Percentiles rank a stretch among this genome's conserved stretches.
These are phyloP conservation scores for Cisticola juncidis DNA, from an alignment of 2,113 vertebrate species.

Conservation along the genomic window DNA sequence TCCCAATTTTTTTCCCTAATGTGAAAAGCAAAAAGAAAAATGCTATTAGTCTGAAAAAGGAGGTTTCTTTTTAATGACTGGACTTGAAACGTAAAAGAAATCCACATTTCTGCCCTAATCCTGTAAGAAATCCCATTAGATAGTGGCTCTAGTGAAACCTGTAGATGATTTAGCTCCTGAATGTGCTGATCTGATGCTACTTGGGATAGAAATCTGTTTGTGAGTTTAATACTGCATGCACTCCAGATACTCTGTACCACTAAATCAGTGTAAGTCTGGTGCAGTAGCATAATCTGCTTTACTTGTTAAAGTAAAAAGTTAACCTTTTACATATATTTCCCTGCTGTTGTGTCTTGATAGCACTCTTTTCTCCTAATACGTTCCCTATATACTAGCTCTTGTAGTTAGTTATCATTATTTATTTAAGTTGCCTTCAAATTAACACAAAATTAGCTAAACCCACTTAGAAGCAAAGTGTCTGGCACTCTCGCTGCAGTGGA, in stretches of 20 bases:
- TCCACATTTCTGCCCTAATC: slow-evolving; percentile 11
- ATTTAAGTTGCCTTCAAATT: slow-evolving; percentile 16
- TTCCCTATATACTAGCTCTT: neutral
- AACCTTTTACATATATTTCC: neutral
- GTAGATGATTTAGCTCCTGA: neutral
- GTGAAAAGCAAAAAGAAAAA: neutral
- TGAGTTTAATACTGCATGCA: neutral
- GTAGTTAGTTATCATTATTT: neutral
- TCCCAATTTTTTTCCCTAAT: neutral
- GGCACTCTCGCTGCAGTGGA: neutral
- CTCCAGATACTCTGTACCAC: neutral
- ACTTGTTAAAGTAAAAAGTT: slow-evolving; percentile 26
- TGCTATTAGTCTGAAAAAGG: neutral
- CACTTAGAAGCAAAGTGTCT: neutral
- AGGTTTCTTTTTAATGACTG: neutral
- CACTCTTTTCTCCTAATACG: neutral
- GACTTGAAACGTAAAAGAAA: neutral
- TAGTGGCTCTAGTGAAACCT: neutral
- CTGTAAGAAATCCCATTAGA: slow-evolving; percentile 12
- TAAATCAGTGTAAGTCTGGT: neutral
- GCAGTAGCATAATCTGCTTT: slow-evolving; percentile 5
- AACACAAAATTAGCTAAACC: slow-evolving; percentile 21
- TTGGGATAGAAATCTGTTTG: neutral
- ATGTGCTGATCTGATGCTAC: neutral
- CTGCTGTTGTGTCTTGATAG: neutral